Percentiles rank a stretch among this genome's conserved stretches.
Conservation (phyloP, 2,797 vertebrate species). For the Rallus crepitans region DNA sequence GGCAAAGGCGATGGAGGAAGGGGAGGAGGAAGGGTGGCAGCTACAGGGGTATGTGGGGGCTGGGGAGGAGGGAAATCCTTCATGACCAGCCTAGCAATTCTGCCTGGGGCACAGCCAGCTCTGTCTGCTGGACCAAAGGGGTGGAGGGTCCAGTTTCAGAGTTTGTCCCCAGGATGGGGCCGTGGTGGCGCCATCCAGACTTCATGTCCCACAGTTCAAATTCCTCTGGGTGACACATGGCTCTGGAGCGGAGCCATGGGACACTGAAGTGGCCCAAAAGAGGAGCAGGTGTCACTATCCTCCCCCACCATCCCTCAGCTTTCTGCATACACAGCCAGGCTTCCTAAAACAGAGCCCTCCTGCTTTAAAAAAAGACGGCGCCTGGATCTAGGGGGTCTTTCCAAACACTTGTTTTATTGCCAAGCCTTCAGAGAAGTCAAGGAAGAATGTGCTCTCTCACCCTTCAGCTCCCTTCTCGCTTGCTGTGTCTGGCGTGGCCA, state of each 20-base stretch:
- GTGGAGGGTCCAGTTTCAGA: neutral
- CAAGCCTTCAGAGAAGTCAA: neutral
- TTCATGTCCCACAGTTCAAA: neutral
- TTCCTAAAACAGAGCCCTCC: neutral
- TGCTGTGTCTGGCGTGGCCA: neutral
- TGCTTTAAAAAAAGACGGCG: neutral
- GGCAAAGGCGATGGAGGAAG: neutral
- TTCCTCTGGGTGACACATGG: constrained; percentile 44
- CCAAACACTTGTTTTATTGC: neutral
- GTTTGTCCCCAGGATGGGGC: neutral
- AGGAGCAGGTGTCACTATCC: constrained; percentile 9
- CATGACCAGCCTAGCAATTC: neutral
- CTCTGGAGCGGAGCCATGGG: neutral
- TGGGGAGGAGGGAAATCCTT: neutral
- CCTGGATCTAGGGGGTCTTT: neutral
- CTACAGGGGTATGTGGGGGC: no score
- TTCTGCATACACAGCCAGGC: neutral
- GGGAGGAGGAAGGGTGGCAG: neutral
- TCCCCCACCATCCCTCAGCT: neutral
- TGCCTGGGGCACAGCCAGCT: fast-evolving
- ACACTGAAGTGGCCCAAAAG: neutral
- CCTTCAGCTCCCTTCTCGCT: neutral
- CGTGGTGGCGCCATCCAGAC: neutral
- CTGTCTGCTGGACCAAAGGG: neutral
- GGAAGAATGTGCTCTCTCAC: neutral